These are phyloP conservation scores for Macrochelys suwanniensis DNA, from an alignment of 2,797 vertebrate species.

Conservation along the genomic window DNA sequence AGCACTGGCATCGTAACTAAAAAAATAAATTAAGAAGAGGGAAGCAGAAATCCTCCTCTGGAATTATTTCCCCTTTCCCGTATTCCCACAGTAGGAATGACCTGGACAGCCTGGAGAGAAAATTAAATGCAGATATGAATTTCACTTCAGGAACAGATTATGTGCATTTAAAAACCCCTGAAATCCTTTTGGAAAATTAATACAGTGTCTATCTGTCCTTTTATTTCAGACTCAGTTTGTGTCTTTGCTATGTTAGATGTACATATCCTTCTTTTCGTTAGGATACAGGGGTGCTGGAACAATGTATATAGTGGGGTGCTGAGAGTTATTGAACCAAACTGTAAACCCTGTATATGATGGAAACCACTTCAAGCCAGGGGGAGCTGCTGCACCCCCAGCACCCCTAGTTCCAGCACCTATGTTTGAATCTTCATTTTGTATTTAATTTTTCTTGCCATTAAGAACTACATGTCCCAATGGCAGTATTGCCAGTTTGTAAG, in stretches of 20 bases:
- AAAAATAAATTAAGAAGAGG: neutral
- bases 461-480: conserved; percentile 1
- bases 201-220: conserved; percentile 1
- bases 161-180: conserved; percentile 14
- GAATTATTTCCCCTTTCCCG: neutral
- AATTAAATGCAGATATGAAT: conserved; percentile 54
- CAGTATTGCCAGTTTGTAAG: conserved; percentile 38
- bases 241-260: neutral
- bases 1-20: neutral
- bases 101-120: neutral
- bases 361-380: too few species aligned
- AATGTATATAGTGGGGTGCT: too few species aligned
- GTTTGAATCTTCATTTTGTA: neutral
- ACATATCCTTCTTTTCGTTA: conserved; percentile 19
- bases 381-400: too few species aligned
- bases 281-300: neutral
- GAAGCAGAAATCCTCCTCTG: conserved; percentile 18
- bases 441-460: neutral
- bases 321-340: too few species aligned
- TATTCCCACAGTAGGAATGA: conserved; percentile 65
- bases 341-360: too few species aligned
- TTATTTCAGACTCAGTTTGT: conserved; percentile 41
- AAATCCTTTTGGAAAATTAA: neutral
- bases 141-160: neutral
- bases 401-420: neutral